These are phyloP conservation scores for Hydrozoanthus tunicans DNA, from an alignment of 64 coral and sea anemone genomes.

Conservation along the genomic window DNA sequence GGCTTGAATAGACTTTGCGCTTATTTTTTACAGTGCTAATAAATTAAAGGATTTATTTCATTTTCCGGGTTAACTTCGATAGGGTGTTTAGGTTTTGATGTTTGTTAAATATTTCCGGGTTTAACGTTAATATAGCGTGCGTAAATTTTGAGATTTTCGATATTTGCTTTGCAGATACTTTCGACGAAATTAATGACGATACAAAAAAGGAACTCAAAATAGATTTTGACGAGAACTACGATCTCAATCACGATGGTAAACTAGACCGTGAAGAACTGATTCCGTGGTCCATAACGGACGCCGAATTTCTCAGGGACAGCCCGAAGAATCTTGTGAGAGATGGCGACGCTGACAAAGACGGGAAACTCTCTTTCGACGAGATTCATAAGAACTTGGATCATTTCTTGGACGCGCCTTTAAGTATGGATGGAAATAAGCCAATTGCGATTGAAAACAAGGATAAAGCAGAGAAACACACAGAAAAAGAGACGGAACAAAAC, in stretches of 20 bases:
- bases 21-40: too few relatives aligned
- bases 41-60: too few relatives aligned
- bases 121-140: too few relatives aligned
- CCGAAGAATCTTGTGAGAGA: conserved; percentile 72
- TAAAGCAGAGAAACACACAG: neutral
- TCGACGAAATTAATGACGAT: conserved; percentile 73
- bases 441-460: neutral
- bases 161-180: conserved; percentile 52
- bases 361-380: conserved; percentile 82
- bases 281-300: conserved; percentile 81
- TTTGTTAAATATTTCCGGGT: too few relatives aligned
- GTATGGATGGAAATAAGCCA: conserved; percentile 11
- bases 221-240: conserved; percentile 77
- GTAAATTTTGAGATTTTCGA: neutral
- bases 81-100: too few relatives aligned
- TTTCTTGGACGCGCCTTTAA: conserved; percentile 70
- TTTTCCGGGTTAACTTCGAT: too few relatives aligned
- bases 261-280: conserved; percentile 70
- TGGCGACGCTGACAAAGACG: conserved; percentile 78
- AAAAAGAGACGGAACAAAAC: neutral
- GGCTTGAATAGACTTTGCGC: too few relatives aligned
- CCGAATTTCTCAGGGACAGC: conserved; percentile 75
- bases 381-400: conserved; percentile 74
- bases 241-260: conserved; percentile 80
- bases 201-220: conserved; percentile 80